Conservation (phyloP, 2,113 vertebrate genomes). For the Lepisosteus oculatus region DNA sequence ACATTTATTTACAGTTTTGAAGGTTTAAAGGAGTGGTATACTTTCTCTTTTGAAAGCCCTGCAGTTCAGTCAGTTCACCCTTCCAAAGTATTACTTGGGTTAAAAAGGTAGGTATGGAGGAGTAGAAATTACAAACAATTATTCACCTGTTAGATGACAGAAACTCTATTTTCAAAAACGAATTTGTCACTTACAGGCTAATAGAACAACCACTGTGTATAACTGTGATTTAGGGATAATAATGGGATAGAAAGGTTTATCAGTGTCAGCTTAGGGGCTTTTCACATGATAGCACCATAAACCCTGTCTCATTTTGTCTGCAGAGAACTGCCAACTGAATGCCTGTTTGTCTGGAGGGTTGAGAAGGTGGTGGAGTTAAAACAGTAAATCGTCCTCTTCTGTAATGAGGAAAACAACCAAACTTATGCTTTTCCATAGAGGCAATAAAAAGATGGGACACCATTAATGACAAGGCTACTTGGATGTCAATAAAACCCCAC, state of each 20-base stretch:
- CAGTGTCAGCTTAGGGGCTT: conserved; percentile 6
- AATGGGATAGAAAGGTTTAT: neutral
- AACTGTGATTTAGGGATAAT: neutral
- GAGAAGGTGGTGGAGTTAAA: neutral
- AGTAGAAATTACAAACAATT: too few species aligned
- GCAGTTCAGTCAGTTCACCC: too few species aligned
- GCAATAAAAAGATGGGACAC: neutral
- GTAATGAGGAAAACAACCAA: neutral
- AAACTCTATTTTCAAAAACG: too few species aligned
- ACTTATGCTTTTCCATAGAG: neutral
- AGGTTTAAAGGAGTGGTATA: too few species aligned
- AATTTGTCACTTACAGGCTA: neutral
- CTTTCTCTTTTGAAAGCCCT: too few species aligned
- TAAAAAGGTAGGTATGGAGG: too few species aligned
- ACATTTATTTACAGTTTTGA: too few species aligned
- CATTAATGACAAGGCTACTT: neutral
- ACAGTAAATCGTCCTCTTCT: neutral
- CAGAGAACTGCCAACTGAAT: neutral
- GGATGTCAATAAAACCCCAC: neutral
- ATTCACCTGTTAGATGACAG: too few species aligned
- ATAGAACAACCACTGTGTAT: neutral
- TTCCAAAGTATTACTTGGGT: too few species aligned
- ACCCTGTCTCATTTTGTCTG: neutral
- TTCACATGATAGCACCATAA: neutral
- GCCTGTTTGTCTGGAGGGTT: neutral